These are phyloP conservation scores for Aplidium turbinatum DNA, from an alignment of 23 tunicate genomes.

Conservation along the genomic window DNA sequence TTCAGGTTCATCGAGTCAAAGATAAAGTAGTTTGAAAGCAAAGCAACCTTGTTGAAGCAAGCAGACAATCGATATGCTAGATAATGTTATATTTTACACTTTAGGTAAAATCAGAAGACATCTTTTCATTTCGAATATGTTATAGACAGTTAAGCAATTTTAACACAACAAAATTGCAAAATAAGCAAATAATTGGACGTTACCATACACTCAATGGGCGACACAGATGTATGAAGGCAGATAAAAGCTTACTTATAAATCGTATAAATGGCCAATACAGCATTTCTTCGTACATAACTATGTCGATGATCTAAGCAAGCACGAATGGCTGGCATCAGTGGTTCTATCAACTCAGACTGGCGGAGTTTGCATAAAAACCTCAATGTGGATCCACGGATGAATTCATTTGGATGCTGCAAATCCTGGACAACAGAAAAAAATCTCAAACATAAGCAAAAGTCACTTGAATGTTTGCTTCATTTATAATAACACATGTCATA, in stretches of 20 bases:
- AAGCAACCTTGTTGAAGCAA: background rate
- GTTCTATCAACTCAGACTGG: slow-evolving; percentile 94
- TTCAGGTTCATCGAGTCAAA: no score
- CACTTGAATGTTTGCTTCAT: background rate
- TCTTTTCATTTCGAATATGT: background rate
- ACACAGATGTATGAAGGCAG: background rate
- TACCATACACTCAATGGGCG: no score
- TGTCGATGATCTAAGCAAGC: slow-evolving; percentile 97
- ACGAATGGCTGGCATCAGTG: slow-evolving; percentile 97
- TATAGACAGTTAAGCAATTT: background rate
- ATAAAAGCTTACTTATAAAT: slow-evolving; percentile 65
- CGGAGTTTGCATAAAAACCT: slow-evolving; percentile 96
- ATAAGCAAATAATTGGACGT: background rate
- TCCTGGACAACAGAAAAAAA: slow-evolving; percentile 51
- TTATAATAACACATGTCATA: no score
- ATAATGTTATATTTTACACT: background rate
- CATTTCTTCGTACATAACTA: slow-evolving; percentile 97
- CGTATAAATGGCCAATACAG: slow-evolving; percentile 97
- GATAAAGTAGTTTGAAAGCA: slow-evolving; percentile 2
- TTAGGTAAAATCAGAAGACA: background rate
- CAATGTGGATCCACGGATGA: slow-evolving; percentile 95
- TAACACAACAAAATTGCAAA: background rate
- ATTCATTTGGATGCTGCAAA: slow-evolving; percentile 99
- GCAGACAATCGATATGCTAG: background rate
- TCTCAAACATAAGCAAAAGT: background rate